A percentile compares a stretch with the other conserved stretches of the same genome.
Conservation (phyloP, 2,888 invertebrate genomes). For the Hesperia comma region DNA sequence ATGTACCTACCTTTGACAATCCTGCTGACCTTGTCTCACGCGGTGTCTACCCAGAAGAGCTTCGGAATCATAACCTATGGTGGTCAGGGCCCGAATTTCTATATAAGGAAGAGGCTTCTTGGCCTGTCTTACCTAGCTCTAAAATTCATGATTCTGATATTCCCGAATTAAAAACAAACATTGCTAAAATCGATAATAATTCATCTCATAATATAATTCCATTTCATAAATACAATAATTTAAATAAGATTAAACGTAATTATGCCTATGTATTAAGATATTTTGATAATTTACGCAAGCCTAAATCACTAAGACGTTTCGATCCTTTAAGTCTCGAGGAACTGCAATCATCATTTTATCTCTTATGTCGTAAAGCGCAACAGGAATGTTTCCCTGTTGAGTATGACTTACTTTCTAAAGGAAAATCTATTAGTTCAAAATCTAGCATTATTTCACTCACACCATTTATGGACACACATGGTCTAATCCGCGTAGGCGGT, state of each 20-base stretch:
- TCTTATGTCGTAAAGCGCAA: slow-evolving; percentile 4
- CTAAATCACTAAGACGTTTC: background rate
- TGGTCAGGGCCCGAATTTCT: slow-evolving; percentile 17
- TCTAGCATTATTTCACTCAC: background rate
- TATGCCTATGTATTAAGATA: slow-evolving; percentile 4
- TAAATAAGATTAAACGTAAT: background rate
- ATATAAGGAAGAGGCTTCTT: background rate
- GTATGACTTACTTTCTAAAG: background rate
- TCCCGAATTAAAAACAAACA: background rate
- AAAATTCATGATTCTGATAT: background rate
- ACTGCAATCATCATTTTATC: background rate
- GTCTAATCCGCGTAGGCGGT: background rate
- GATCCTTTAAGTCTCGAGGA: background rate
- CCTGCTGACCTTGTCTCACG: slow-evolving; percentile 33
- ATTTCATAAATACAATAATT: background rate
- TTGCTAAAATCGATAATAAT: background rate
- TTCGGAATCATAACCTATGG: slow-evolving; percentile 3
- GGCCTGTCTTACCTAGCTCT: background rate
- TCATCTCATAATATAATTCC: background rate
- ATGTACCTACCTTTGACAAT: slow-evolving; percentile 32
- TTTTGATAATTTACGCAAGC: background rate
- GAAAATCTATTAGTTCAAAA: background rate
- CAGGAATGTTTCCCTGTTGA: slow-evolving; percentile 2
- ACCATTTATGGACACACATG: background rate
- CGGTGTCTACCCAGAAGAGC: background rate